These are phyloP conservation scores for Lophius piscatorius DNA, from an alignment of 2,113 vertebrate species.

Conservation along the genomic window DNA sequence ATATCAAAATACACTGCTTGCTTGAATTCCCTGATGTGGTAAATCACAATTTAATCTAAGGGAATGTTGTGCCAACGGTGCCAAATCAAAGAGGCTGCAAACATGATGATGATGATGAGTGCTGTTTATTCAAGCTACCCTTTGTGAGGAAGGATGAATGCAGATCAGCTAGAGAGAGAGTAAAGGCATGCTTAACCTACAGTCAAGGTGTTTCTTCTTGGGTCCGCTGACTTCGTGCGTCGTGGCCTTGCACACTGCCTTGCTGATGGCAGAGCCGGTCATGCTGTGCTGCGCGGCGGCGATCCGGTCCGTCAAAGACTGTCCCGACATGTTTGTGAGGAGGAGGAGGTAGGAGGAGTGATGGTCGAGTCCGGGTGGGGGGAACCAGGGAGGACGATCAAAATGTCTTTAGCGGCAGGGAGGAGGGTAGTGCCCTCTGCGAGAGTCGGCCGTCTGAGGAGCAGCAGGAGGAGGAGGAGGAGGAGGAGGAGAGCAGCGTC, in stretches of 20 bases:
- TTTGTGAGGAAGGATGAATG: slow-evolving; percentile 57
- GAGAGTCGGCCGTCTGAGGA: slow-evolving; percentile 56
- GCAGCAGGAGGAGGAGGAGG: slow-evolving; percentile 22
- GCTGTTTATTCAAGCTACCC: slow-evolving; percentile 49
- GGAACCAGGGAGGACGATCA: slow-evolving; percentile 66
- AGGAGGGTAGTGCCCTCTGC: slow-evolving; percentile 69
- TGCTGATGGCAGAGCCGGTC: slow-evolving; percentile 87
- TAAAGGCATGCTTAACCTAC: slow-evolving; percentile 83
- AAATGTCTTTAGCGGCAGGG: slow-evolving; percentile 73
- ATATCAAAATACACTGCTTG: slow-evolving; percentile 5
- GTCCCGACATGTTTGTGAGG: slow-evolving; percentile 84
- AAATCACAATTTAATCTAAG: slow-evolving; percentile 45
- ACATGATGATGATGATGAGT: slow-evolving; percentile 17
- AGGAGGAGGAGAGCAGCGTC: slow-evolving; percentile 55
- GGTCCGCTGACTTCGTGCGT: slow-evolving; percentile 92
- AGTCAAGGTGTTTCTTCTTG: slow-evolving; percentile 93
- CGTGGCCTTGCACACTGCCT: slow-evolving; percentile 90
- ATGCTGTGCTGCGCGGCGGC: slow-evolving; percentile 89
- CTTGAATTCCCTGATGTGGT: slow-evolving; percentile 3
- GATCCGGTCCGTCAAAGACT: slow-evolving; percentile 90
- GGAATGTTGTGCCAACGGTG: slow-evolving; percentile 53
- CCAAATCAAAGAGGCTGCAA: slow-evolving; percentile 55
- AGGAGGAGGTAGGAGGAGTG: slow-evolving; percentile 51
- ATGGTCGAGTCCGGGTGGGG: slow-evolving; percentile 59
- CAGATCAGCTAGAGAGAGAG: slow-evolving; percentile 39